A percentile compares a stretch with the other conserved stretches of the same genome.
These are phyloP conservation scores for Spheniscus humboldti DNA, from an alignment of 2,797 vertebrate species.

Conservation along the genomic window DNA sequence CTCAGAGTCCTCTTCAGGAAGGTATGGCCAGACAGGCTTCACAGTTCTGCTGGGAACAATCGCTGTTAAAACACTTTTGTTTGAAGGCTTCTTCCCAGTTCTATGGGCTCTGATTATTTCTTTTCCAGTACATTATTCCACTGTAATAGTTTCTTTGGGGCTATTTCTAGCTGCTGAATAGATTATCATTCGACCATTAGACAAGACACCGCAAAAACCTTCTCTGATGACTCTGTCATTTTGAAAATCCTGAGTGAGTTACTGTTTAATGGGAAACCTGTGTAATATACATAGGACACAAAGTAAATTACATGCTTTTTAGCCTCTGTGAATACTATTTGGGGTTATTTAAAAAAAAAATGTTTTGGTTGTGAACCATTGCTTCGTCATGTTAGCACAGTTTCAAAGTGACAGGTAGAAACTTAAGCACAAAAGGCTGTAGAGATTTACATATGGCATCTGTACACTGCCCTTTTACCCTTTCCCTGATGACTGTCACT, in stretches of 20 bases:
- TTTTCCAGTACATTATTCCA: background rate
- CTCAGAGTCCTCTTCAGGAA: background rate
- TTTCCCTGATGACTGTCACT: background rate
- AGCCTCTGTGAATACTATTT: background rate
- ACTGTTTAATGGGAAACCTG: background rate
- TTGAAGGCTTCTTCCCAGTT: background rate
- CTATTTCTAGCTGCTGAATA: background rate
- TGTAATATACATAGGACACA: background rate
- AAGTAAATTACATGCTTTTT: background rate
- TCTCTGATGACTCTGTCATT: background rate
- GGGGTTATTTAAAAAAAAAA: background rate
- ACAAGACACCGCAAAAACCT: background rate
- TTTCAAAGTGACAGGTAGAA: background rate
- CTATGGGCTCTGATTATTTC: background rate
- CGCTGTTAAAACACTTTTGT: background rate
- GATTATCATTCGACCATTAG: background rate
- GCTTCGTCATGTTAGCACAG: background rate
- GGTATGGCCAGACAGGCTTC: background rate
- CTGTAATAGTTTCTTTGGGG: background rate
- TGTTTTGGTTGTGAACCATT: background rate
- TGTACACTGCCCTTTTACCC: background rate
- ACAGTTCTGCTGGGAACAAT: constrained; percentile 17
- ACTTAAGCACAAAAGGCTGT: background rate
- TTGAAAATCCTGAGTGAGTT: background rate
- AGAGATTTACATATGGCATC: background rate